Evolutionary conservation across 2,797 vertebrate genomes (phyloP), one percentile per base, ranked within the genome.

Genomic region (Salmo trutta): DNA sequence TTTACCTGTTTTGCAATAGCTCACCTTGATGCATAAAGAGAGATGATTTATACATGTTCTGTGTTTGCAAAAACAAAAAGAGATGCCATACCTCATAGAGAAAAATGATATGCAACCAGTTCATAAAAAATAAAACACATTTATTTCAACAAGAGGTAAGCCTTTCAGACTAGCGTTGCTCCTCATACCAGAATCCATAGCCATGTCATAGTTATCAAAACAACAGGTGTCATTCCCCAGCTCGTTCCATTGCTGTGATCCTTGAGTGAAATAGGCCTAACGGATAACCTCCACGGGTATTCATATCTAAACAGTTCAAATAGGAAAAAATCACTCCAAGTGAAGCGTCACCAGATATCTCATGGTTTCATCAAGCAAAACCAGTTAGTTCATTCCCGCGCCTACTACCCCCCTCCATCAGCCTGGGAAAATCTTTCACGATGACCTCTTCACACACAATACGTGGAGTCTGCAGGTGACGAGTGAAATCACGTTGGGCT

Each of bases 1-100:
- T 94, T 95, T 95, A 95, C 96, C 95, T 96, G 95, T 96, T 93
- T 93, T 93, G 92, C 91, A 92, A 92, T 84, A 83, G 75, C 85
- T 93, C 89, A 93, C 89, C 90, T 94, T 89, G 87, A 91, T 90
- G 84, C 83, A 88, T 82, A 82, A 64, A 87, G 83, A 87, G 83
- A 81, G 75, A 77, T 47, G 10, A 47, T 47, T 47, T 47, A 75
- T 47, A 80, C 71, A 51, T 73, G 29, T 54, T 76, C 41, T 14
- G 41, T 19, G 31, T 78, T 31, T 73, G 67, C 79, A 68, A 68
- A 33, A 68, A 4, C 66, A 33, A 68, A 31, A 67, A 31, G 7
- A 21, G 59, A 67, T 33, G 65, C 16, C 5, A 33, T 67, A 24
- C 31, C 6, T 19, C 66, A 33, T n/a, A 14, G 29, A 27, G 3